Evolutionary conservation across 1,140 invertebrate species (phyloP), one percentile per base, ranked within the genome.

Genomic region (Stratiolaelaps scimitus): DNA sequence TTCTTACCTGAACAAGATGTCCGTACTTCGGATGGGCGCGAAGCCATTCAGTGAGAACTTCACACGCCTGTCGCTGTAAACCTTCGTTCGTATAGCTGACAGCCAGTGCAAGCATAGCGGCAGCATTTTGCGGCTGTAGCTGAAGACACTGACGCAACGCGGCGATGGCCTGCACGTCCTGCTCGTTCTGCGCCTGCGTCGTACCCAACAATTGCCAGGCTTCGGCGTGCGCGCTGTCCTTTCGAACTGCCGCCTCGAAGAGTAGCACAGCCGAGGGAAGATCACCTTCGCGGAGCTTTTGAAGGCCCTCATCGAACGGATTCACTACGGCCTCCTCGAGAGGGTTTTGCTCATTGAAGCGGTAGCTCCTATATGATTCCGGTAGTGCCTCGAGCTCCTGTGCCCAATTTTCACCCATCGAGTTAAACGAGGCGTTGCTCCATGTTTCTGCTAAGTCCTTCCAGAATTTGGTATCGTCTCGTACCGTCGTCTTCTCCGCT

Each of bases 11-110:
- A 2, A 84, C 77, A 43, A 94, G 73, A 72, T 88, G 82, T 67
- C 80, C 80, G 72, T 95, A 96, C 75, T 86, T 86, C 1, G 86
- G 83, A 78, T 92, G 89, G 68, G 83, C 80, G 69, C 82, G 79
- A n/a, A 96, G 75, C 92, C 92, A 96, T 67, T 84, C 83, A 69
- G 76, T 72, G 10, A 83, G 73, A 10, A 78, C 72, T 56, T 79
- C 73, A 68, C 79, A 80, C 13, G 82, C 82, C 71, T 81, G 78
- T 5, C 74, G 72, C 56, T 79, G 80, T 68, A 78, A 75, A 1
- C 78, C 78, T 74, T 99, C 95, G 78, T 99, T 99, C 2, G 93
- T 94, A 70, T 92, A 95, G 69, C 89, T 90, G 10, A 92, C 88
- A 44, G 92, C 89, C 64, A 98, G 77, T 4, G 88, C 83, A 82